Evolutionary conservation across 2,113 vertebrate genomes (phyloP).

Genomic region (Oplegnathus fasciatus): DNA sequence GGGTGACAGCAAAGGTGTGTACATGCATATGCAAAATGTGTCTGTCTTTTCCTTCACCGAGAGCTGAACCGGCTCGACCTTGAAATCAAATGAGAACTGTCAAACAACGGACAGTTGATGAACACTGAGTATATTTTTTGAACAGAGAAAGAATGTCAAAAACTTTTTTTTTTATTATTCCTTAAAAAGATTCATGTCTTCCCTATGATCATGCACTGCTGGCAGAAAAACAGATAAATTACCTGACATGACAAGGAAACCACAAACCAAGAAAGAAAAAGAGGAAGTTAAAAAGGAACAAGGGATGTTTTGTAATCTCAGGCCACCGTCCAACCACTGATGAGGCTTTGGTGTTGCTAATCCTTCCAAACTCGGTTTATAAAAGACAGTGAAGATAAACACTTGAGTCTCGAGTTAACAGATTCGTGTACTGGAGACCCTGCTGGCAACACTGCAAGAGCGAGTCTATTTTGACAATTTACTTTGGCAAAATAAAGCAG

Average conservation of each 20-base stretch:
- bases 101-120: neutral
- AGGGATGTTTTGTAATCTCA: slow-evolving; percentile 26
- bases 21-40: slow-evolving; percentile 30
- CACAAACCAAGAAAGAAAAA: slow-evolving; percentile 15
- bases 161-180: too few relatives aligned
- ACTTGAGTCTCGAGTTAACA: slow-evolving; percentile 36
- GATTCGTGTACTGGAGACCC: slow-evolving; percentile 32
- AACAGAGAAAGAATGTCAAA: neutral
- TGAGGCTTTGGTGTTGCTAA: slow-evolving; percentile 26
- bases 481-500: slow-evolving; percentile 40
- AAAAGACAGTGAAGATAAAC: slow-evolving; percentile 35
- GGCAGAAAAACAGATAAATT: slow-evolving; percentile 8
- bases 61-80: slow-evolving; percentile 21
- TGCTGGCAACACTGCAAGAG: slow-evolving; percentile 26
- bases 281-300: slow-evolving; percentile 12
- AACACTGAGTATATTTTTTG: slow-evolving; percentile 8
- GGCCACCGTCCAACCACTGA: slow-evolving; percentile 30
- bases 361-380: slow-evolving; percentile 13
- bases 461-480: slow-evolving; percentile 39
- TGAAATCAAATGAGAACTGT: slow-evolving; percentile 28
- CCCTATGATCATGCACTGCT: slow-evolving; percentile 4
- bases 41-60: slow-evolving; percentile 21
- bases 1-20: slow-evolving; percentile 44
- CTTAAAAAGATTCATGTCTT: neutral
- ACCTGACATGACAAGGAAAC: slow-evolving; percentile 16